Conservation (phyloP, 2,113 vertebrate species). For the Neopipo cinnamomea region DNA sequence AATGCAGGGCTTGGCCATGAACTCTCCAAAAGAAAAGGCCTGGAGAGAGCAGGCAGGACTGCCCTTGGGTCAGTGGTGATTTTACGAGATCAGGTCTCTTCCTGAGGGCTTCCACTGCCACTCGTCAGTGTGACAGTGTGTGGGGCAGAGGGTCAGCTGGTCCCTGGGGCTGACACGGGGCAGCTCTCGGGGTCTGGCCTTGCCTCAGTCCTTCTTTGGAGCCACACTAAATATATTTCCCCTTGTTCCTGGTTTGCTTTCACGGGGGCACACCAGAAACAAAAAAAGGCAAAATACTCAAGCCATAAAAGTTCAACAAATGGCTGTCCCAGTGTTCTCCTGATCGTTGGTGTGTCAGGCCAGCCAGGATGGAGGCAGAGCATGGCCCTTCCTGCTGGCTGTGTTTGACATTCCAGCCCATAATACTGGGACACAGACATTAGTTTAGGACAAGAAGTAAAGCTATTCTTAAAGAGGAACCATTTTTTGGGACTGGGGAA, state of each 20-base stretch:
- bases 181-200: not conserved
- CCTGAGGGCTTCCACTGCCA: not conserved
- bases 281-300: not conserved
- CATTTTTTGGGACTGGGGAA: not conserved
- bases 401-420: not conserved
- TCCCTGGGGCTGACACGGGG: not conserved
- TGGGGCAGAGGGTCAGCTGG: rapidly evolving
- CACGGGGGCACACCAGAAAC: not conserved
- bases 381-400: not conserved
- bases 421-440: not conserved
- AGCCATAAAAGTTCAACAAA: not conserved
- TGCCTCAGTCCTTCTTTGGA: rapidly evolving
- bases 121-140: rapidly evolving
- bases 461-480: too few species aligned
- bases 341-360: rapidly evolving
- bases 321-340: not conserved
- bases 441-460: too few species aligned
- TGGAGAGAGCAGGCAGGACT: not conserved
- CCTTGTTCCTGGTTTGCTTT: not conserved
- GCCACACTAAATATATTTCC: rapidly evolving
- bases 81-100: rapidly evolving
- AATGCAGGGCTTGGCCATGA: rapidly evolving
- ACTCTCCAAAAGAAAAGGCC: rapidly evolving
- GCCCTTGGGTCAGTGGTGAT: rapidly evolving
- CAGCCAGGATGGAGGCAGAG: not conserved